These are phyloP conservation scores for Schizaphis graminum DNA, from an alignment of 2,888 invertebrate genomes.

Conservation along the genomic window DNA sequence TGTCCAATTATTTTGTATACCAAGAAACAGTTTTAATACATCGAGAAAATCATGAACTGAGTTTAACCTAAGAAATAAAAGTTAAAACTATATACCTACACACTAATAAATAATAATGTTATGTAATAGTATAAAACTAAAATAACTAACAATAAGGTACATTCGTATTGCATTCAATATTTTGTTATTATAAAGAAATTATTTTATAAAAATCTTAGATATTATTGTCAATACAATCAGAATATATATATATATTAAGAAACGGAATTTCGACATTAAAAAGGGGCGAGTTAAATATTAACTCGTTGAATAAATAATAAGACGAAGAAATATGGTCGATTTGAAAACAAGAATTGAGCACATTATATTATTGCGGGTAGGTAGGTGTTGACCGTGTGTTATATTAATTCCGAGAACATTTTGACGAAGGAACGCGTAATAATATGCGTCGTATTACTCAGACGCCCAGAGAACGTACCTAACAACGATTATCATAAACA, in stretches of 20 bases:
- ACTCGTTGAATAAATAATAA: neutral
- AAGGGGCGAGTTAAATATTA: neutral
- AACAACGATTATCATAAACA: neutral
- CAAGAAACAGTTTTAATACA: constrained; percentile 5
- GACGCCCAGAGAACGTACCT: neutral
- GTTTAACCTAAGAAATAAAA: neutral
- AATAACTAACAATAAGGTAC: neutral
- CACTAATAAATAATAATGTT: neutral
- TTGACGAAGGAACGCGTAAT: neutral
- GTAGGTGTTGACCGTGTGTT: constrained; percentile 12
- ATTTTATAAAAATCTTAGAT: neutral
- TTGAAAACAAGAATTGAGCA: neutral
- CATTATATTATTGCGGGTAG: neutral
- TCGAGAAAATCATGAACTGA: neutral
- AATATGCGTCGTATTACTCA: neutral
- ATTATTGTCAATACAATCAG: neutral
- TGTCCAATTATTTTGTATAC: neutral
- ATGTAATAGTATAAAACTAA: neutral
- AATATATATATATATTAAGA: neutral
- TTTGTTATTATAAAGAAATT: neutral
- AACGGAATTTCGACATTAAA: neutral
- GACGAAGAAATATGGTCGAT: neutral
- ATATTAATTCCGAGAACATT: neutral
- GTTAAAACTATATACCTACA: neutral
- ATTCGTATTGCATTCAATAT: neutral